A percentile compares a stretch with the other conserved stretches of the same genome.
Conservation (phyloP, 2,888 invertebrate genomes). For the Folsomia manolachei region DNA sequence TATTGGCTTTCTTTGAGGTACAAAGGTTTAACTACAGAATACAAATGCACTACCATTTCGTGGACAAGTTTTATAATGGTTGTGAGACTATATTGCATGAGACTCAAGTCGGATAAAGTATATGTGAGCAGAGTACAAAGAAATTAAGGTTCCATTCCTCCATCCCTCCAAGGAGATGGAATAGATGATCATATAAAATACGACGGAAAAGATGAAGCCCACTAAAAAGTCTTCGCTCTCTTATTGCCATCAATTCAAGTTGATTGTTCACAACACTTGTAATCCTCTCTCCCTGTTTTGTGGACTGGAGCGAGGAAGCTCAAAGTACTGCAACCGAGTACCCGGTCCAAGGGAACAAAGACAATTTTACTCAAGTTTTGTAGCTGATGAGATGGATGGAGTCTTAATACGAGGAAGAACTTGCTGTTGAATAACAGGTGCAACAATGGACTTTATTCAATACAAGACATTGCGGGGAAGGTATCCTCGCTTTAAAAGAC, state of each 20-base stretch:
- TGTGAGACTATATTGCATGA: too few species aligned
- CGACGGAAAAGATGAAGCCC: not conserved
- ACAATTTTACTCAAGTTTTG: too few species aligned
- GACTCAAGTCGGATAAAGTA: not conserved
- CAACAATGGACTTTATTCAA: conserved; percentile 13
- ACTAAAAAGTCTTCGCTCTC: conserved; percentile 1
- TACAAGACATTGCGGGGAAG: conserved; percentile 11
- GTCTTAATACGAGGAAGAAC: not conserved
- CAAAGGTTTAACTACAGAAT: not conserved
- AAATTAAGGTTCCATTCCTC: not conserved
- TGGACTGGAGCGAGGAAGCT: not conserved
- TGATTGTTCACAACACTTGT: conserved; percentile 5
- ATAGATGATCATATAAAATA: not conserved
- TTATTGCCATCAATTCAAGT: conserved; percentile 1
- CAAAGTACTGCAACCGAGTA: too few species aligned
- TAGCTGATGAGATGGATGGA: not conserved
- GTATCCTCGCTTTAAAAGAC: not conserved
- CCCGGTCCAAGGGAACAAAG: too few species aligned
- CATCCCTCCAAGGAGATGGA: not conserved
- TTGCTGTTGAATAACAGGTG: conserved; percentile 15
- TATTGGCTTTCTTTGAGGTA: not conserved
- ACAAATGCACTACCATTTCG: not conserved
- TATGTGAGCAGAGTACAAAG: not conserved
- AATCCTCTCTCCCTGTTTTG: too few species aligned
- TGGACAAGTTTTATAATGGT: not conserved